Conservation (phyloP, 2,888 invertebrate species). For the Alloplasta piceator region DNA sequence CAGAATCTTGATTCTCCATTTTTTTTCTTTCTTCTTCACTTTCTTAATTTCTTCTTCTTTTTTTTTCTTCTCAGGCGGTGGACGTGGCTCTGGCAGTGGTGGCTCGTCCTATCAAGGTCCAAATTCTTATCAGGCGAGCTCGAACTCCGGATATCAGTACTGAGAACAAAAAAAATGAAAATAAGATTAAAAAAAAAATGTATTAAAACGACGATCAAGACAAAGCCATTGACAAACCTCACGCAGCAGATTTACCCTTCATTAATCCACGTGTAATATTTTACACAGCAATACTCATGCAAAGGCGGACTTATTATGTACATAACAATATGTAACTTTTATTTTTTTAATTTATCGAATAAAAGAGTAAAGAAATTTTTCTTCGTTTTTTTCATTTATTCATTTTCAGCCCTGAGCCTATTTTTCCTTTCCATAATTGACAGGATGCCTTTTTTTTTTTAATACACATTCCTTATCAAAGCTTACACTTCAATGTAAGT, state of each 20-base stretch:
- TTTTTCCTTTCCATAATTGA: not conserved
- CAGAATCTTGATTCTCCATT: no score
- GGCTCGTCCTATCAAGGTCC: slow-evolving; percentile 75
- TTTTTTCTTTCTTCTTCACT: no score
- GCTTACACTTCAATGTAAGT: not conserved
- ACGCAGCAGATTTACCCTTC: slow-evolving; percentile 61
- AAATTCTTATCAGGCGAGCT: slow-evolving; percentile 76
- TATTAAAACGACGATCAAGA: slow-evolving; percentile 47
- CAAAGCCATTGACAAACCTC: slow-evolving; percentile 64
- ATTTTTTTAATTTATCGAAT: slow-evolving; percentile 52
- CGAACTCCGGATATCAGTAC: slow-evolving; percentile 73
- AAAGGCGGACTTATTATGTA: slow-evolving; percentile 68
- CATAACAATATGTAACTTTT: slow-evolving; percentile 63
- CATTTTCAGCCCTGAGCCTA: not conserved
- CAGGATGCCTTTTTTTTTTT: slow-evolving; percentile 1
- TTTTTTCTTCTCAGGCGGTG: slow-evolving; percentile 54
- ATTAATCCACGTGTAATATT: slow-evolving; percentile 40
- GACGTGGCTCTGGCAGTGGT: slow-evolving; percentile 62
- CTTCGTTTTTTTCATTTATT: slow-evolving; percentile 29
- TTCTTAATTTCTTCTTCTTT: no score
- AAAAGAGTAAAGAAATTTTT: slow-evolving; percentile 46
- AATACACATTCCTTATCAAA: slow-evolving; percentile 1
- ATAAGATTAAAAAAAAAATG: slow-evolving; percentile 2
- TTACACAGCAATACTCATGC: slow-evolving; percentile 46
- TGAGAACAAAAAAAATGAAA: slow-evolving; percentile 46